Conservation (phyloP, 30 jellyfish, hydroid and myxozoan genomes). For the Cassiopea xamachana region DNA sequence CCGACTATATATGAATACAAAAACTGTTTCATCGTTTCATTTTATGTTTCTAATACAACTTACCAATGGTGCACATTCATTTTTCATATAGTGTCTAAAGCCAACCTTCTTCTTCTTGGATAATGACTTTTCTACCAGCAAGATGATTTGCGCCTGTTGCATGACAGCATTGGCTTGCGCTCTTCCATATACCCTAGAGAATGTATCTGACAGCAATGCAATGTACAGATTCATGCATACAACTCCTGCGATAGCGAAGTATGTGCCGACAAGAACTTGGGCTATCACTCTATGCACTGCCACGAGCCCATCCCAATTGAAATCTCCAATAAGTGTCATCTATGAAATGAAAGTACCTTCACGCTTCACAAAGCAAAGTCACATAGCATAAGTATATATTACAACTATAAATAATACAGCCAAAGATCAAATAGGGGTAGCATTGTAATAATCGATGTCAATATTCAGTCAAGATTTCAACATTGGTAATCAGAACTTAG, state of each 20-base stretch:
- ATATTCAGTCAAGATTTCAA: too few relatives aligned
- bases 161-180: slow-evolving; percentile 99
- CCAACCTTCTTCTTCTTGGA: slow-evolving; percentile 73
- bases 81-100: slow-evolving; percentile 93
- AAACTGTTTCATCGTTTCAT: too few relatives aligned
- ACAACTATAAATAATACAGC: too few relatives aligned
- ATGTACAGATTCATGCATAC: slow-evolving; percentile 97
- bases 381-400: too few relatives aligned
- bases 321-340: slow-evolving; percentile 98
- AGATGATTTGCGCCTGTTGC: slow-evolving; percentile 96
- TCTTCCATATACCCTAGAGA: slow-evolving; percentile 96
- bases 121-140: slow-evolving; percentile 80
- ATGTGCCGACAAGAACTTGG: slow-evolving; percentile 94
- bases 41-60: neutral
- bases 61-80: slow-evolving; percentile 96
- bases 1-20: too few relatives aligned
- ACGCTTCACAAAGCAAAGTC: too few relatives aligned
- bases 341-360: neutral
- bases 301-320: slow-evolving; percentile 95
- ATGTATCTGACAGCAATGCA: slow-evolving; percentile 95
- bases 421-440: too few relatives aligned
- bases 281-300: slow-evolving; percentile 96
- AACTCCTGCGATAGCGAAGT: slow-evolving; percentile 94
- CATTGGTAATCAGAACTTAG: too few relatives aligned
- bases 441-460: too few relatives aligned